Evolutionary conservation across 2,888 invertebrate species (phyloP), one percentile per base, ranked within the genome.

Genomic region (Leptinotarsa tumamoca): DNA sequence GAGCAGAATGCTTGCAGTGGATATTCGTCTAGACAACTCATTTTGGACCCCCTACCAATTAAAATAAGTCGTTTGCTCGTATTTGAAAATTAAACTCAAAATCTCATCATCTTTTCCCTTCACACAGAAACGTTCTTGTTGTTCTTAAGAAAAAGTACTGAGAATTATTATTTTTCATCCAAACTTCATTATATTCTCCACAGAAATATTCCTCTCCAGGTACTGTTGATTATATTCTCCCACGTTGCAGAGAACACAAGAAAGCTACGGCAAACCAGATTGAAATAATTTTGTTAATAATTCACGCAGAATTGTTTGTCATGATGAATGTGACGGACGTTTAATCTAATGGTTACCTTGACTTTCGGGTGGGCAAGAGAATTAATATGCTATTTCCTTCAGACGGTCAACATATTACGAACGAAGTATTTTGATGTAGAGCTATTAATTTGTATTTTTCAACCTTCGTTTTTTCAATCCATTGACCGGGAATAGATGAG

Each of bases 331-430:
- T 14, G 33, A 33, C 27, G n/a, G 63, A 33, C 27, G 33, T 33
- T 63, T 5, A 33, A 21, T 58, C n/a, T 58, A n/a, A 63, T 63
- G 63, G 5, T 63, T 63, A 63, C 63, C 63, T 63, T 63, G 63
- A 63, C 27, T 63, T 63, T 63, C 5, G 63, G 63, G 33, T 63
- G 33, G 63, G 63, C 63, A 63, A 33, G 27, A n/a, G 63, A 63
- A 63, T 63, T 63, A 63, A 63, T 63, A 27, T 63, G 63, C 33
- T 63, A 63, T 63, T 63, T 33, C 23, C 4, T 15, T 27, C 63
- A 33, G 63, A 63, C 63, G 14, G 63, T 10, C 4, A 33, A 63
- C 63, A 63, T 63, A 33, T 33, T 63, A 5, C 17, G 18, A 33
- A 33, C 33, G 33, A n/a, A 15, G 10, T 33, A n/a, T 27, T 15